Percentiles rank a stretch among this genome's conserved stretches.
Evolutionary conservation across 1,140 invertebrate species (phyloP).

Genomic region (Drosophila nasuta): DNA sequence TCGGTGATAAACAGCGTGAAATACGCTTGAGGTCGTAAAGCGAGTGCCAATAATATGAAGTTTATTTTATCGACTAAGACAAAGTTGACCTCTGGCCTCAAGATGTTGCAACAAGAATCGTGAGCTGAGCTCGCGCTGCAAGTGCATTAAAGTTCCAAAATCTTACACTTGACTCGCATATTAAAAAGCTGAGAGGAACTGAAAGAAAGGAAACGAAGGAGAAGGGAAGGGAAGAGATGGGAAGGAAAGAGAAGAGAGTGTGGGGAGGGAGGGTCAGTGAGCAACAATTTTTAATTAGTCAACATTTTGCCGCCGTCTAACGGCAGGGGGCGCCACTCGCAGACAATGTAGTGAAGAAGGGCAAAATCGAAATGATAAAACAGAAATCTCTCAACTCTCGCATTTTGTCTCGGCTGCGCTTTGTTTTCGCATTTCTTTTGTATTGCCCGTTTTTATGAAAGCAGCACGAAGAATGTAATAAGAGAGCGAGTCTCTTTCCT

Average conservation of each 20-base stretch:
- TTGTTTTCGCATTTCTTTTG: constrained; percentile 11
- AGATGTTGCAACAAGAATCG: constrained; percentile 3
- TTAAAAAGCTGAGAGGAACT: not conserved
- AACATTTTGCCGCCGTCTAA: constrained; percentile 30
- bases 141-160: constrained; percentile 6
- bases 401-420: constrained; percentile 1
- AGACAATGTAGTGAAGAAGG: constrained; percentile 16
- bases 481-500: not conserved
- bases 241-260: not conserved
- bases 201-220: not conserved
- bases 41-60: not conserved
- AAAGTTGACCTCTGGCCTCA: not conserved
- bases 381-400: constrained; percentile 23
- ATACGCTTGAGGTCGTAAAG: not conserved
- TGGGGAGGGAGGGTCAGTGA: not conserved
- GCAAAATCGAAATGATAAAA: constrained; percentile 44
- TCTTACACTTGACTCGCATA: not conserved
- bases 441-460: constrained; percentile 14
- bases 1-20: too few species aligned
- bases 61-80: not conserved
- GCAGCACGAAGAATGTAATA: constrained; percentile 29
- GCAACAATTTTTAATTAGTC: constrained; percentile 61
- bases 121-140: constrained; percentile 3
- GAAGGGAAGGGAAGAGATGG: not conserved
- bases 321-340: not conserved